Percentiles rank a stretch among this genome's conserved stretches.
Evolutionary conservation across 2,888 invertebrate genomes (phyloP).

Genomic region (Stramonita haemastoma): DNA sequence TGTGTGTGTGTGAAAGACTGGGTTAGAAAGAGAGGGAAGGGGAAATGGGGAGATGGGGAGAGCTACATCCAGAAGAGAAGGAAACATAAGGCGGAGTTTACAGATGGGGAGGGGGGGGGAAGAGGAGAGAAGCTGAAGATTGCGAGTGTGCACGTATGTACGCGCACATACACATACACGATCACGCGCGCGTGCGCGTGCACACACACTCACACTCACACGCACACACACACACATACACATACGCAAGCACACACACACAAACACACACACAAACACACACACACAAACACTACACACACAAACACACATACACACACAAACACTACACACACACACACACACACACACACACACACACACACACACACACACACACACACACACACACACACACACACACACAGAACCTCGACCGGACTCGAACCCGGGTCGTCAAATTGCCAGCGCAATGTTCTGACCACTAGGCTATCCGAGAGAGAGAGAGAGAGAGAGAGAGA

Average conservation of each 20-base stretch:
- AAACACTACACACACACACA: too few relatives aligned
- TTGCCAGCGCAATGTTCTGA: too few relatives aligned
- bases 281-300: too few relatives aligned
- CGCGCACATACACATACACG: neutral
- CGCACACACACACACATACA: constrained; percentile 14
- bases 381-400: neutral
- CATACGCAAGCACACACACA: neutral
- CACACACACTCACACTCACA: neutral
- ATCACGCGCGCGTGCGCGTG: neutral
- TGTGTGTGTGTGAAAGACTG: too few relatives aligned
- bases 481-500: neutral
- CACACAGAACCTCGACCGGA: neutral
- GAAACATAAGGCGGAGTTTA: too few relatives aligned
- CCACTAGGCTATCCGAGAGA: too few relatives aligned
- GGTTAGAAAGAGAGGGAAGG: too few relatives aligned
- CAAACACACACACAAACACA: neutral
- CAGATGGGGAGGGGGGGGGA: too few relatives aligned
- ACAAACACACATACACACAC: too few relatives aligned
- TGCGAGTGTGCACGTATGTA: neutral
- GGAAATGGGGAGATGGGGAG: too few relatives aligned
- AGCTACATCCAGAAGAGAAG: too few relatives aligned
- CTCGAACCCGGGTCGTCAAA: neutral
- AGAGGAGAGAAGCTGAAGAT: neutral
- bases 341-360: constrained; percentile 10
- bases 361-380: neutral